Conservation (phyloP, 1,140 invertebrate species). For the Leptopilina clavipes region DNA sequence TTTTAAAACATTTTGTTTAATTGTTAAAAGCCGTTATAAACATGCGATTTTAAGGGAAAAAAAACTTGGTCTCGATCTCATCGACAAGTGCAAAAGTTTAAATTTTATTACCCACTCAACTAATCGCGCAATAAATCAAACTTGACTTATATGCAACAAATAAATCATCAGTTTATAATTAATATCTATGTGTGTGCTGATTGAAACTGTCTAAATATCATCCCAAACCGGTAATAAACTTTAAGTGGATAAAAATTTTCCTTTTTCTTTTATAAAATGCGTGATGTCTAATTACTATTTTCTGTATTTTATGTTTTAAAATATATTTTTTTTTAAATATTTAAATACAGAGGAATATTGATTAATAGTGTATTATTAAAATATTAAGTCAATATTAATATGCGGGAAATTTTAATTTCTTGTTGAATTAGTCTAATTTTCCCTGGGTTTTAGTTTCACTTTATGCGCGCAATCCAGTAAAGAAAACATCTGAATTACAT, state of each 20-base stretch:
- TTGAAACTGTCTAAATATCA: neutral
- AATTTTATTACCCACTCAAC: neutral
- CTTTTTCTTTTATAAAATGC: neutral
- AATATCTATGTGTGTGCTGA: neutral
- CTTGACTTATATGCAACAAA: constrained; percentile 8
- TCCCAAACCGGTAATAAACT: neutral
- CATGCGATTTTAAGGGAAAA: too few relatives aligned
- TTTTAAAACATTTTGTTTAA: constrained; percentile 46
- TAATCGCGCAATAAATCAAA: neutral
- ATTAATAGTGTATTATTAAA: constrained; percentile 11
- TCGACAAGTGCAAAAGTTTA: neutral
- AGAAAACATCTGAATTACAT: too few relatives aligned
- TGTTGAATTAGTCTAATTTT: too few relatives aligned
- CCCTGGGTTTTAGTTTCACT: too few relatives aligned
- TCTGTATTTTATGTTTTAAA: too few relatives aligned
- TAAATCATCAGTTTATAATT: constrained; percentile 13
- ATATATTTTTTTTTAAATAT: too few relatives aligned
- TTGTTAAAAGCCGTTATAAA: constrained; percentile 53
- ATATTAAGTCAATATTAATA: neutral
- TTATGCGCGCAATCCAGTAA: too few relatives aligned
- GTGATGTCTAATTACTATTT: neutral
- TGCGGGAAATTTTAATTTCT: neutral
- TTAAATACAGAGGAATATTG: constrained; percentile 1
- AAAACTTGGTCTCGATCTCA: neutral
- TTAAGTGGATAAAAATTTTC: neutral